Percentiles rank a stretch among this genome's conserved stretches.
Evolutionary conservation across 2,888 invertebrate species (phyloP).

Genomic region (Boloria euphrosyne): DNA sequence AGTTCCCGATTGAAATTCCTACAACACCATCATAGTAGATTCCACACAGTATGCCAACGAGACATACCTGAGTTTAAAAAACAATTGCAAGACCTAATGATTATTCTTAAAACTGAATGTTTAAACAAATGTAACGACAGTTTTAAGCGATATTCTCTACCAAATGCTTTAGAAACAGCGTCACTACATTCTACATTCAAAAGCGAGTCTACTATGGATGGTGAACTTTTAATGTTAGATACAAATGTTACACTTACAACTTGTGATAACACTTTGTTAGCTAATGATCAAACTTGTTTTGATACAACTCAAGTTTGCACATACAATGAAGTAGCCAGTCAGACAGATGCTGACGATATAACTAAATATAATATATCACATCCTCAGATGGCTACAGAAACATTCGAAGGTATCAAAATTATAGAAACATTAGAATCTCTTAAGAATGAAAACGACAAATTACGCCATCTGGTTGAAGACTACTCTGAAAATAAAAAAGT

Average conservation of each 20-base stretch:
- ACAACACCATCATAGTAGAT: slow-evolving; percentile 67
- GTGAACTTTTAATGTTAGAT: slow-evolving; percentile 73
- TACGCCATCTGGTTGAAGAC: slow-evolving; percentile 51
- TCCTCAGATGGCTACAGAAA: slow-evolving; percentile 47
- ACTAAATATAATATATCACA: slow-evolving; percentile 45
- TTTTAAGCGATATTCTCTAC: slow-evolving; percentile 64
- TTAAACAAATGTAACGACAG: slow-evolving; percentile 50
- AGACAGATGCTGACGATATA: slow-evolving; percentile 49
- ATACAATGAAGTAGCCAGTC: slow-evolving; percentile 58
- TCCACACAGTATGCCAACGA: slow-evolving; percentile 68
- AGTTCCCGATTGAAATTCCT: slow-evolving; percentile 68
- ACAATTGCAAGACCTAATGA: slow-evolving; percentile 60
- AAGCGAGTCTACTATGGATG: slow-evolving; percentile 71
- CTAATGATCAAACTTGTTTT: slow-evolving; percentile 65
- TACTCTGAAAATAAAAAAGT: slow-evolving; percentile 37
- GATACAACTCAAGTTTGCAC: slow-evolving; percentile 58
- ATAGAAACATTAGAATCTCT: slow-evolving; percentile 49
- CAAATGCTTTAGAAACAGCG: slow-evolving; percentile 62
- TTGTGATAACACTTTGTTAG: slow-evolving; percentile 62
- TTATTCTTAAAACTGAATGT: slow-evolving; percentile 56
- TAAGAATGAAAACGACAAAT: slow-evolving; percentile 55
- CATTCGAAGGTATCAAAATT: slow-evolving; percentile 48
- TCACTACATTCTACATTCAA: slow-evolving; percentile 53
- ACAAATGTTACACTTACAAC: slow-evolving; percentile 69
- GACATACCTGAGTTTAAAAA: slow-evolving; percentile 69